Conservation (phyloP, 1,140 invertebrate species). For the Helicoverpa zea region DNA sequence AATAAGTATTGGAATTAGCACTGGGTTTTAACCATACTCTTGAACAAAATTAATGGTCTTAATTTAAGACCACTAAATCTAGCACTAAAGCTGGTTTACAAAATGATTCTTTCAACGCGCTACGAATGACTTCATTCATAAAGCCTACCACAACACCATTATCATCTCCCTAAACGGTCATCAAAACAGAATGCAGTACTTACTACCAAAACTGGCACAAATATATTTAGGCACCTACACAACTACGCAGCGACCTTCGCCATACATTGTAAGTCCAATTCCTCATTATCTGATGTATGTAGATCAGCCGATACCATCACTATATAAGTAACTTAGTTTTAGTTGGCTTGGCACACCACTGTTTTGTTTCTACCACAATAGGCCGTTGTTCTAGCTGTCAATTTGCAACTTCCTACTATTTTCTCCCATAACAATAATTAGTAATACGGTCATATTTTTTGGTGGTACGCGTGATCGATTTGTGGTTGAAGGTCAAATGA, state of each 20-base stretch:
- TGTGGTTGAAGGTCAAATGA: neutral
- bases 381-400: conserved; percentile 37
- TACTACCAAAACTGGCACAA: neutral
- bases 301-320: conserved; percentile 54
- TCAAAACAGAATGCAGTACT: neutral
- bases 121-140: no score
- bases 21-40: no score
- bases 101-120: no score
- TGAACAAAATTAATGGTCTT: no score
- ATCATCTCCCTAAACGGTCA: neutral
- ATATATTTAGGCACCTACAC: neutral
- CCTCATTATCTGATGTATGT: conserved; percentile 48
- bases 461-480: conserved; percentile 1
- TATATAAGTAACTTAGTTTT: conserved; percentile 35
- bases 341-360: conserved; percentile 34
- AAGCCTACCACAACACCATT: neutral
- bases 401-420: conserved; percentile 35
- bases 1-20: no score
- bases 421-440: conserved; percentile 39
- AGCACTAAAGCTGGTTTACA: no score
- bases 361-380: conserved; percentile 51
- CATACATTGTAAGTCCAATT: conserved; percentile 50
- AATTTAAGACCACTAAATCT: no score
- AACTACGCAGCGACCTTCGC: conserved; percentile 24
- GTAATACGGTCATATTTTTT: conserved; percentile 19